These are phyloP conservation scores for Paramuricea clavata DNA, from an alignment of 92 coral and sea anemone species.

Conservation along the genomic window DNA sequence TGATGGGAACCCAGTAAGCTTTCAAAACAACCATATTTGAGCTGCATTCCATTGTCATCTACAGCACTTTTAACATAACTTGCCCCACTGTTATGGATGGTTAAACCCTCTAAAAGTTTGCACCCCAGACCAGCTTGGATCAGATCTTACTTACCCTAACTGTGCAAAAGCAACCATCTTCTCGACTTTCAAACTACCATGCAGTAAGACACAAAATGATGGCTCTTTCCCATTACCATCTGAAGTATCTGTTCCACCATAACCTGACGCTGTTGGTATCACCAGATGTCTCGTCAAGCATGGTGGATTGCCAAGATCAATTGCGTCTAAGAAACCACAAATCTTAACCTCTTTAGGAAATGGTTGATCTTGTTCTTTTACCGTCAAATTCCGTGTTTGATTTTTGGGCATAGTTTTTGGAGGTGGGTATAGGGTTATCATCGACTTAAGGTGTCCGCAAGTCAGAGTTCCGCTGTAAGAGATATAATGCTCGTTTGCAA, in stretches of 20 bases:
- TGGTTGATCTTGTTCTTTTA: conserved; percentile 76
- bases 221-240: conserved; percentile 87
- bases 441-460: conserved; percentile 92
- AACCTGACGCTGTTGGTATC: conserved; percentile 68
- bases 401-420: conserved; percentile 79
- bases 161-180: conserved; percentile 96
- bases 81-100: too few relatives aligned
- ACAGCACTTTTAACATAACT: too few relatives aligned
- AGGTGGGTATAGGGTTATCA: conserved; percentile 86
- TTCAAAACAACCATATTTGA: too few relatives aligned
- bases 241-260: conserved; percentile 42
- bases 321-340: conserved; percentile 90
- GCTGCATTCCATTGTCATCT: too few relatives aligned
- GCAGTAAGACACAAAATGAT: conserved; percentile 96
- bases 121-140: too few relatives aligned
- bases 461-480: conserved; percentile 80
- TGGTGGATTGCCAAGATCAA: conserved; percentile 87
- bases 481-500: conserved; percentile 88
- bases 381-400: conserved; percentile 59
- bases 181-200: conserved; percentile 97
- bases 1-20: too few relatives aligned
- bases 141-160: conserved; percentile 84
- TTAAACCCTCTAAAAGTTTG: too few relatives aligned
- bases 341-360: conserved; percentile 88
- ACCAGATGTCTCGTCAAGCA: conserved; percentile 90